phyloP scores from a whole-genome alignment of 37 sponge, comb jelly and placozoan genomes.

The Spongia lamella region DNA sequence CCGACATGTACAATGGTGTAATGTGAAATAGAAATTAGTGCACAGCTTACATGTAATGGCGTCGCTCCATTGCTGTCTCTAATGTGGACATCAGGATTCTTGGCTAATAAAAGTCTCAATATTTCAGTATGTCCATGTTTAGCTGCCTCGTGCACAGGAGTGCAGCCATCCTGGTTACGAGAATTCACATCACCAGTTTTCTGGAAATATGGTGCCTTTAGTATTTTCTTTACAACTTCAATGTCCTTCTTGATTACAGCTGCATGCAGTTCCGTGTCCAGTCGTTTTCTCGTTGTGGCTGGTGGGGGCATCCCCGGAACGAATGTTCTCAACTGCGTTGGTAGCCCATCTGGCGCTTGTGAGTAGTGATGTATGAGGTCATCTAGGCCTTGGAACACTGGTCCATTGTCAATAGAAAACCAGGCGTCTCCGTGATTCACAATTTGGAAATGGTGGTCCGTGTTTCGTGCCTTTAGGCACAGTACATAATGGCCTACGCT shows the following conservation, averaged over 20 bases:
- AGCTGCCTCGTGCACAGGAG: constrained; percentile 74
- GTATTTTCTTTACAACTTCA: constrained; percentile 26
- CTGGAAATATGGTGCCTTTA: constrained; percentile 2
- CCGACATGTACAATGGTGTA: background rate
- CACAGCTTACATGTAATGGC: constrained; percentile 66
- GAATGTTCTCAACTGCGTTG: constrained; percentile 52
- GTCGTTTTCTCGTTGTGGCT: constrained; percentile 40
- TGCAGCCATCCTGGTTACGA: constrained; percentile 71
- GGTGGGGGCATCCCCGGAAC: constrained; percentile 66
- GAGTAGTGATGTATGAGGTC: constrained; percentile 77
- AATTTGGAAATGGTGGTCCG: constrained; percentile 81
- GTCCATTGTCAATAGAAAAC: constrained; percentile 88
- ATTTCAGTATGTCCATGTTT: constrained; percentile 57
- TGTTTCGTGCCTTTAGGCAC: constrained; percentile 66
- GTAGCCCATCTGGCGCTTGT: constrained; percentile 65
- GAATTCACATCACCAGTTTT: constrained; percentile 44
- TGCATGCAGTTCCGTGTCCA: constrained; percentile 72
- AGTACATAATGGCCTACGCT: constrained; percentile 74
- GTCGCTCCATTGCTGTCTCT: constrained; percentile 82
- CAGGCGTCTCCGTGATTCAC: constrained; percentile 81
- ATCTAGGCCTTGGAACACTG: constrained; percentile 88
- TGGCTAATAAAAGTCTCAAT: constrained; percentile 42
- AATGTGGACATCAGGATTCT: constrained; percentile 71
- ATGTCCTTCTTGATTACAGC: constrained; percentile 52
- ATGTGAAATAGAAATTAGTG: background rate